Base-by-base conservation (phyloP, 2,888 invertebrate genomes). In the Pyralis farinalis region DNA sequence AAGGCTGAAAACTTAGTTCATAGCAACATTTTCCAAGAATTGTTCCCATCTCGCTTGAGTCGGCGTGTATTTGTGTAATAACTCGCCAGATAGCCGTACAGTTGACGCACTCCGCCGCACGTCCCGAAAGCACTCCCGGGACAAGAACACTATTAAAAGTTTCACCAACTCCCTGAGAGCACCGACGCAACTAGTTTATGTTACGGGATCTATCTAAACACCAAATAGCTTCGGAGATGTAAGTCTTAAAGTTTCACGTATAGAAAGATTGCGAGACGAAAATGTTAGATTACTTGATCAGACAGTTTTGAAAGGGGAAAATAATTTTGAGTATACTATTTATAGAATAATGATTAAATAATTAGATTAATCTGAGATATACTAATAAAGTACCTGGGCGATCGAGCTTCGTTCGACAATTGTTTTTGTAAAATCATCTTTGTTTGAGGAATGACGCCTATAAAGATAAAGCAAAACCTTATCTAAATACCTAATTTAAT, bases 111-210 rank as follows among this genome's bases (percentile, higher is more conserved):
- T 55, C 62, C 55, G 63, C 55, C 64, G 16, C 42, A 44, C 49
- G 51, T 51, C 56, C 60, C 55, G 44, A 48, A 42, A 40, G 47
- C 62, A 61, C 71, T 67, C 62, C 29, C 47, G 72, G 65, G 74
- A 73, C 70, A 63, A 54, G 72, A 76, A 83, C 77, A 70, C 85
- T 84, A 85, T 85, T 86, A 85, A 84, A 85, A 86, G 76, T 86
- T 86, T 57, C 40, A 37, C 71, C 63, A 77, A 79, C 76, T 78
- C 58, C 49, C 57, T 59, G 70, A 63, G 63, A 71, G 67, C 67
- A 52, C 59, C 62, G 72, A 74, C 77, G 62, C 68, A 71, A 75
- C 73, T 72, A 74, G 82, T 82, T 78, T 75, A 64, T 69, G 68
- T 75, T 67, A 53, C 58, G 47, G 47, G 55, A 53, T 53, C 57